These are phyloP conservation scores for Spea multiplicata DNA, from an alignment of 2,113 vertebrate species.

Conservation along the genomic window DNA sequence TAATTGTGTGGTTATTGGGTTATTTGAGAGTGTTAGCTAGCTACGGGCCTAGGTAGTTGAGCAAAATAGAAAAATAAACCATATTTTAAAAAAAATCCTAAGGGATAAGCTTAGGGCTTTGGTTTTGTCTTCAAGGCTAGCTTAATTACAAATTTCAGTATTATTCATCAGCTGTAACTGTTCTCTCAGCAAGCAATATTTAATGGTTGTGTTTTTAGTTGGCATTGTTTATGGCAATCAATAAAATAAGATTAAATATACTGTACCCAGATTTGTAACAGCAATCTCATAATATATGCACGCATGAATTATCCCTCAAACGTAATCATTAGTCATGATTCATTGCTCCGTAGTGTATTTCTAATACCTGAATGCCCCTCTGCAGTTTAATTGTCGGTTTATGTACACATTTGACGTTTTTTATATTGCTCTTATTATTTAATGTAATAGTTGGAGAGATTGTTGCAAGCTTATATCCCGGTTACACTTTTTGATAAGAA, in stretches of 20 bases:
- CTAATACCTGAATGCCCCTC: neutral
- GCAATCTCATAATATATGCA: neutral
- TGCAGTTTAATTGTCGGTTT: constrained; percentile 7
- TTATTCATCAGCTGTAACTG: too few species aligned
- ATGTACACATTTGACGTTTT: constrained; percentile 5
- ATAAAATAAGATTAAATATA: neutral
- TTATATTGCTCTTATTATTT: constrained; percentile 27
- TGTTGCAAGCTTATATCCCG: constrained; percentile 21
- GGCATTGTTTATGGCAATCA: neutral
- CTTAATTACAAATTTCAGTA: too few species aligned
- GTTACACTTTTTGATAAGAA: constrained; percentile 30
- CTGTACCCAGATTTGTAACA: neutral
- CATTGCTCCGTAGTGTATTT: neutral
- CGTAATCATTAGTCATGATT: neutral
- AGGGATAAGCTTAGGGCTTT: too few species aligned
- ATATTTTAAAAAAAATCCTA: too few species aligned
- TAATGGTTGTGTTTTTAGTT: neutral
- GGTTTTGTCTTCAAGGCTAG: too few species aligned
- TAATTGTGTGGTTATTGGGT: too few species aligned
- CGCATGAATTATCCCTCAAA: neutral
- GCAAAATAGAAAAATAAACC: too few species aligned
- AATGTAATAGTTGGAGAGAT: constrained; percentile 15
- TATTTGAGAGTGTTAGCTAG: too few species aligned
- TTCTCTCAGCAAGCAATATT: neutral
- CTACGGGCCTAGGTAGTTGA: too few species aligned